Base-by-base conservation (phyloP, 2,797 vertebrate genomes). In the Sylvia borin region DNA sequence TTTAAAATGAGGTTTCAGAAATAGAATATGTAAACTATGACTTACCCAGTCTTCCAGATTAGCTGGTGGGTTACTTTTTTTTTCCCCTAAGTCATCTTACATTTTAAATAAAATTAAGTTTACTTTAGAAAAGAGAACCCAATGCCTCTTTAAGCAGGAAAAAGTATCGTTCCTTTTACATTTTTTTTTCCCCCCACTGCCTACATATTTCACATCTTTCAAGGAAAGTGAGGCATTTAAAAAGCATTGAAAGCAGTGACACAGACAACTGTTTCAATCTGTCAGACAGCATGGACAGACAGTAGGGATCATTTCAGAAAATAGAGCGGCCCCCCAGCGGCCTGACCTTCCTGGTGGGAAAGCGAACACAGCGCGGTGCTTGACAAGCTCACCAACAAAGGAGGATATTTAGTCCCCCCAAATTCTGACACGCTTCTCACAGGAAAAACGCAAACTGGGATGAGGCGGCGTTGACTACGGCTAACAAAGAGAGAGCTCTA, bases 341-440 rank as follows among this genome's bases (percentile, higher is more conserved):
- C 97, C 98, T 98, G 98, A 98, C 98, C 98, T 97, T 98, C 98
- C 98, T 98, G 98, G 96, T 98, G 98, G 98, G 98, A 98, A 98
- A 97, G 98, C 42, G 97, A 98, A 92, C 96, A 88, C 94, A 94
- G 97, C 17, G n/a, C 93, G 60, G 97, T 95, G 98, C 98, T 98
- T 97, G 98, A 99, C 98, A 98, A 98, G 98, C 97, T 96, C 90
- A 9, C 97, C 97, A 95, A 98, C 98, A 98, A 98, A 98, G 98
- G 98, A 97, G 98, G 75, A 97, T 97, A 97, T 97, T 98, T 97
- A 97, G 97, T 96, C 93, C 84, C 97, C 96, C 96, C 95, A 97
- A 96, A 95, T 97, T 98, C 97, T 97, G 98, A 98, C 98, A 98
- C 88, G 93, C 98, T 98, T 97, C 98, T 99, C 98, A 98, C 96